Evolutionary conservation across 1,140 invertebrate genomes (phyloP).

Genomic region (Antheraea mylitta): DNA sequence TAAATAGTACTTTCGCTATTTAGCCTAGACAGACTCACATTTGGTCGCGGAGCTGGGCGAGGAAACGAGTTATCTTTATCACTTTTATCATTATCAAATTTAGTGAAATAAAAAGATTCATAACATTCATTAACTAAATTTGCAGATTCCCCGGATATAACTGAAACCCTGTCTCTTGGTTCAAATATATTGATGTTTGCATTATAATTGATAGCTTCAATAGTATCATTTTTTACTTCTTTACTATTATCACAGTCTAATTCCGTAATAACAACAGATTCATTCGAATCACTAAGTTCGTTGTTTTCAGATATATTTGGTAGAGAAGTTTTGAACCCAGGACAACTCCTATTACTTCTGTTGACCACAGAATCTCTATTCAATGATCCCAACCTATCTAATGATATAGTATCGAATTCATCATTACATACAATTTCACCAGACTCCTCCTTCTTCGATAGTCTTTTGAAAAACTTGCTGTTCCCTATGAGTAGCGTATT

Average conservation of each 20-base stretch:
- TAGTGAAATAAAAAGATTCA: constrained; percentile 60
- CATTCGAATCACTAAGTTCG: constrained; percentile 58
- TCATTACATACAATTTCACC: constrained; percentile 67
- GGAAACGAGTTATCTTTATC: constrained; percentile 33
- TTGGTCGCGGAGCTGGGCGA: constrained; percentile 54
- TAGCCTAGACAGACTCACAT: constrained; percentile 15
- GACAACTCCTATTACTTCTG: constrained; percentile 71
- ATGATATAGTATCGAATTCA: constrained; percentile 73
- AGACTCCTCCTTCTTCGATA: constrained; percentile 69
- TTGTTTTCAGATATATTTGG: constrained; percentile 73
- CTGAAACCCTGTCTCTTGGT: constrained; percentile 50
- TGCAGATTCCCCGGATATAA: constrained; percentile 47
- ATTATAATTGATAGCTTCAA: constrained; percentile 49
- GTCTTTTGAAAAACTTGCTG: constrained; percentile 73
- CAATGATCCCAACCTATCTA: constrained; percentile 62
- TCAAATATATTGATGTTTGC: constrained; percentile 57
- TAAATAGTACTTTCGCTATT: constrained; percentile 52
- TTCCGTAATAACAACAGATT: constrained; percentile 37
- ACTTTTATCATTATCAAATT: constrained; percentile 20
- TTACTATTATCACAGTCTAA: constrained; percentile 36
- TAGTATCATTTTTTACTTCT: constrained; percentile 21
- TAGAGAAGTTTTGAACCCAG: constrained; percentile 71
- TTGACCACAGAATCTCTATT: constrained; percentile 67
- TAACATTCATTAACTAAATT: constrained; percentile 67
- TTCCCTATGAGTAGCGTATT: constrained; percentile 67